phyloP scores from a whole-genome alignment of 2,888 invertebrate genomes.

The Amorpha juglandis region DNA sequence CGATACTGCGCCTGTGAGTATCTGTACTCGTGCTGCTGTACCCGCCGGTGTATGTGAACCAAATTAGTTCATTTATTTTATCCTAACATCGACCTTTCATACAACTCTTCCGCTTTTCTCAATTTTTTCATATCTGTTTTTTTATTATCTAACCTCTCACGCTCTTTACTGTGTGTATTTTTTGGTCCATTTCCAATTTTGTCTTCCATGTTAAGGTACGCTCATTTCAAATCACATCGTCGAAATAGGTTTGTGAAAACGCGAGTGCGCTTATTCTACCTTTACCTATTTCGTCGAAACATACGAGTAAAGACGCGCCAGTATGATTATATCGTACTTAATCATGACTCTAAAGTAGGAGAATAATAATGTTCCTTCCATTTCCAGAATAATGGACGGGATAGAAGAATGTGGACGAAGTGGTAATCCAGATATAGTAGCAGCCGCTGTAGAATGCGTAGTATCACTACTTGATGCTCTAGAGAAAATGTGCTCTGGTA shows the following conservation, averaged over 20 bases:
- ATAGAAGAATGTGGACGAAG: constrained; percentile 96
- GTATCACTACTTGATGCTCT: constrained; percentile 92
- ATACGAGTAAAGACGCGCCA: too few relatives aligned
- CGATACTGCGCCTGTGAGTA: constrained; percentile 90
- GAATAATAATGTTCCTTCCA: background rate
- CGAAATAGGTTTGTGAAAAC: too few relatives aligned
- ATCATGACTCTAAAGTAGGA: constrained; percentile 14
- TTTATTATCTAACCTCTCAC: too few relatives aligned
- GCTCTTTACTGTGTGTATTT: too few relatives aligned
- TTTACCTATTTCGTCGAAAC: too few relatives aligned
- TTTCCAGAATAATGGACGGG: constrained; percentile 92
- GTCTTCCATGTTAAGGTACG: too few relatives aligned
- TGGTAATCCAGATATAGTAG: constrained; percentile 89
- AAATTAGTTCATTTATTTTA: too few relatives aligned
- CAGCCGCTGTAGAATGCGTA: constrained; percentile 92
- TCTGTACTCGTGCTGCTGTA: background rate
- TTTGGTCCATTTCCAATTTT: too few relatives aligned
- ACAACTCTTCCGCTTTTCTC: too few relatives aligned
- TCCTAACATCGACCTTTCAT: background rate
- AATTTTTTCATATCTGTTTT: too few relatives aligned
- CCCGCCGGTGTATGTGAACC: background rate
- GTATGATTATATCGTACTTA: background rate
- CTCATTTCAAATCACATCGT: too few relatives aligned
- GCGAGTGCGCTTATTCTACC: too few relatives aligned
- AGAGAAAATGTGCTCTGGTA: constrained; percentile 92